Evolutionary conservation across 2,797 vertebrate genomes (phyloP).

Genomic region (Crax fasciolata): DNA sequence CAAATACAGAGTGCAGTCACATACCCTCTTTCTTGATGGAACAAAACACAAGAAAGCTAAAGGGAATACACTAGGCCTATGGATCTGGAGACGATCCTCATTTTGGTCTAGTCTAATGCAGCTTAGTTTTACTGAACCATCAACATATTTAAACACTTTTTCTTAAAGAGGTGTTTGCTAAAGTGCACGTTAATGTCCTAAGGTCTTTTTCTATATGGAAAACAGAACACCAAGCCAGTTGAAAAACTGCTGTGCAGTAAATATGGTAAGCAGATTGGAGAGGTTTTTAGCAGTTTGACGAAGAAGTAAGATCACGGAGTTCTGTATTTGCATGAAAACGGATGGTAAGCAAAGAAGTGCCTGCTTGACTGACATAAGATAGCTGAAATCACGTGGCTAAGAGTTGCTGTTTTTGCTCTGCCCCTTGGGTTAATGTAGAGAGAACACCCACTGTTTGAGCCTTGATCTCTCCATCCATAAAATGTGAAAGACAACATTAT

Average conservation of each 20-base stretch:
- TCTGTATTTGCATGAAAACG: not conserved
- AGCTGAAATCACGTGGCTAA: not conserved
- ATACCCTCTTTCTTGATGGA: rapidly evolving
- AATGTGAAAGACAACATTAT: conserved; percentile 51
- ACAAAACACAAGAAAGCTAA: not conserved
- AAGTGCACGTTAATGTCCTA: not conserved
- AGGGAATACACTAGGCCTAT: not conserved
- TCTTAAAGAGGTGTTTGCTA: not conserved
- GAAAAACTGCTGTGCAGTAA: not conserved
- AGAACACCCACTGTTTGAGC: not conserved
- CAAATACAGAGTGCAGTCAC: not conserved
- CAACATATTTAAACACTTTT: not conserved
- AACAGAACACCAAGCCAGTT: not conserved
- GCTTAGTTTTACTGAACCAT: not conserved
- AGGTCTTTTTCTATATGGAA: not conserved
- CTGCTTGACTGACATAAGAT: not conserved
- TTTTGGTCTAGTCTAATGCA: not conserved
- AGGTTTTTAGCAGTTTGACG: conserved; percentile 3
- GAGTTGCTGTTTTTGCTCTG: not conserved
- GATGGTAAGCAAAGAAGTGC: not conserved
- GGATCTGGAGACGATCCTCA: not conserved
- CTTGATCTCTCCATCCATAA: conserved; percentile 31
- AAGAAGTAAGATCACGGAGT: not conserved
- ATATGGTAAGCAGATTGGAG: not conserved
- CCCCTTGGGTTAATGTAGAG: not conserved